Base-by-base conservation (phyloP, 1,140 invertebrate genomes). In the Homalodisca vitripennis region DNA sequence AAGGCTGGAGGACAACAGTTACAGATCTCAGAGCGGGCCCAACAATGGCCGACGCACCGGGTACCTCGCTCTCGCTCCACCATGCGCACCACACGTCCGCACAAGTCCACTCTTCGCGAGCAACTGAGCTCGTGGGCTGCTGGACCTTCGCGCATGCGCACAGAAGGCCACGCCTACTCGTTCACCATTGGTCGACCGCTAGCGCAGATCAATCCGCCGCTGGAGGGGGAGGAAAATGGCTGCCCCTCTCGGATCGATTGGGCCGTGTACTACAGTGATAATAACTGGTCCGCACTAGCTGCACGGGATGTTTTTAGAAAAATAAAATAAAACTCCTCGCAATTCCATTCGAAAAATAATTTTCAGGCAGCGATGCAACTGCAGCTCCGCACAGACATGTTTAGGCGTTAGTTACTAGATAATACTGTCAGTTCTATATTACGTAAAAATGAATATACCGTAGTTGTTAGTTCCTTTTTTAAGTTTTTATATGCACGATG, bases 1-100 rank as follows among this genome's bases (percentile, higher is more conserved):
- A 66, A 62, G 70, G 70, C 63, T 41, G 57, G 55, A 3, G 70
- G 67, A 63, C 70, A 64, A 55, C 68, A 70, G 46, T 34, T 65
- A 31, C 63, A 66, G 10, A 66, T 32, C 31, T 66, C 63, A 30
- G 63, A 66, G 26, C 68, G 60, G 41, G 57, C 41, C 72, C 72
- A 73, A 55, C 67, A 70, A 24, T 34, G 66, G 64, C 48, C 53
- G 60, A 63, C 31, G 31, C 64, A 70, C 46, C 55, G 14, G 14
- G 67, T 62, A n/a, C n/a, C n/a, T n/a, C n/a, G n/a, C n/a, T n/a
- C n/a, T 53, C 62, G 66, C 30, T 53, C 68, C 66, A 53, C 72
- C 71, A 60, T 66, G 41, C 69, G 60, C 41, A 70, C 69, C 22
- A 63, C 63, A 46, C 60, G 41, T 26, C 47, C 30, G 27, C 70